Base-by-base conservation (phyloP, 2,113 vertebrate species). In the Marmota flaviventris region DNA sequence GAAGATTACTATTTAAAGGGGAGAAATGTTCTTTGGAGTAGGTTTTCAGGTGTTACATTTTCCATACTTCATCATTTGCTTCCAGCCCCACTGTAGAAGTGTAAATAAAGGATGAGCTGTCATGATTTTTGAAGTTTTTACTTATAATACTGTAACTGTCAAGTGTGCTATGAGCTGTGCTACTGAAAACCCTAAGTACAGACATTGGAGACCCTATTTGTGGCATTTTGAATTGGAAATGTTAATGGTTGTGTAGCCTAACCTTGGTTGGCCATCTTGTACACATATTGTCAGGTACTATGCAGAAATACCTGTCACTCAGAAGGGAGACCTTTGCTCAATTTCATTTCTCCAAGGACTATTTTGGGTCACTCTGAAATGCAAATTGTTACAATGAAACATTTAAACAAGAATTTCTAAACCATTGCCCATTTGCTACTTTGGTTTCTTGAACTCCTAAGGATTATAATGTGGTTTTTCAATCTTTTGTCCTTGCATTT, bases 381-480 rank as follows among this genome's bases (percentile, higher is more conserved):
- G 42, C 48, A 92, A 85, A 75, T 37, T 77, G 58, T 96, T 75
- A 92, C 51, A 89, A 39, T 82, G 45, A 83, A 95, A 91, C 34
- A 72, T 67, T 79, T 79, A 83, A 89, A 25, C 56, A 45, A 27
- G 72, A 53, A 25, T 13, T 92, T 91, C 82, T 37, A 92, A 91
- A 67, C 83, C 32, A 83, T 9, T 67, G 27, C 18, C 56, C 39
- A 75, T 39, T 90, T 32, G n/a, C 63, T 42, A 25, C n/a, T 89
- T 84, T 87, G n/a, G 29, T 65, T 78, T 96, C 77, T 85, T 91
- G 14, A 89, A 72, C 37, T 42, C 70, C 16, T 51, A 56, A 83
- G 37, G 85, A 89, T 39, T 42, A 53, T 61, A 18, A 92, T 37
- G 53, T 51, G 29, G 22, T 32, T 95, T 95, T 45, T 85, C 29